Conservation (phyloP, 1,140 invertebrate species). For the Oryctes rhinoceros region DNA sequence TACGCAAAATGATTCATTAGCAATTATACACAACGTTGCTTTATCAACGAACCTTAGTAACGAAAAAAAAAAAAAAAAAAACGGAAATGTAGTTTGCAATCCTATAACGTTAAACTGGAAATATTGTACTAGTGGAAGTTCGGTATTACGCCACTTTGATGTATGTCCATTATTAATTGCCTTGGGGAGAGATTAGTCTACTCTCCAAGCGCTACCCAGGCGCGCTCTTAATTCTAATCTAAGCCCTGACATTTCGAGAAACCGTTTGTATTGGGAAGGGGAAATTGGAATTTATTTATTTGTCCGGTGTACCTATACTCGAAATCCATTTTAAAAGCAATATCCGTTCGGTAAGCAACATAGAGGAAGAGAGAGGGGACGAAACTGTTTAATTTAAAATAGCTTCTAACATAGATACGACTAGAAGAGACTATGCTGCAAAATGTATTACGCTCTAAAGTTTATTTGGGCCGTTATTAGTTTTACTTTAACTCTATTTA, state of each 20-base stretch:
- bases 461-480: too few relatives aligned
- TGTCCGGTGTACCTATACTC: background rate
- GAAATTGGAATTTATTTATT: slow-evolving; percentile 36
- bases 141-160: background rate
- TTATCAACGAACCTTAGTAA: too few relatives aligned
- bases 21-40: too few relatives aligned
- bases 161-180: slow-evolving; percentile 29
- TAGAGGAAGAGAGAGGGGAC: background rate
- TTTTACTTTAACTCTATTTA: too few relatives aligned
- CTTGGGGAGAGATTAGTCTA: slow-evolving; percentile 25
- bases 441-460: too few relatives aligned
- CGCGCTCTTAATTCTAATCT: slow-evolving; percentile 31
- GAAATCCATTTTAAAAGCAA: slow-evolving; percentile 23
- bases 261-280: slow-evolving; percentile 7
- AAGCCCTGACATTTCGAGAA: slow-evolving; percentile 18
- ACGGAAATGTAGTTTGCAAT: too few relatives aligned
- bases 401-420: background rate
- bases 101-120: too few relatives aligned
- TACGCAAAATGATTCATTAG: too few relatives aligned
- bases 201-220: slow-evolving; percentile 4
- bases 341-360: background rate
- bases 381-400: slow-evolving; percentile 1
- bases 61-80: too few relatives aligned
- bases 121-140: too few relatives aligned
- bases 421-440: background rate